Percentiles rank a stretch among this genome's conserved stretches.
Evolutionary conservation across 2,888 invertebrate species (phyloP).

Genomic region (Mamestra brassicae): DNA sequence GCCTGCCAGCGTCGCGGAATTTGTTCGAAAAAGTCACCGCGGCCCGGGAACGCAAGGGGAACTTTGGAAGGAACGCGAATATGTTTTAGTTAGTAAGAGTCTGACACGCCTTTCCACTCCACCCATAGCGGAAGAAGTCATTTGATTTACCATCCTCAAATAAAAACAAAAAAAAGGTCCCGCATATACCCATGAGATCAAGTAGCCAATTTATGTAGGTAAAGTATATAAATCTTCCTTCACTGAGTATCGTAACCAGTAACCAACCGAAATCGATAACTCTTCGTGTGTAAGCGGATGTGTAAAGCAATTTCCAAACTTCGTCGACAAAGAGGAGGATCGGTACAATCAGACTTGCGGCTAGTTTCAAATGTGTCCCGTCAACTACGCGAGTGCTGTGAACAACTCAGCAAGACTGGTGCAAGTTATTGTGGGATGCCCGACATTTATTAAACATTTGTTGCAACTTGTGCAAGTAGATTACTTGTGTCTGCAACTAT

Average conservation of each 20-base stretch:
- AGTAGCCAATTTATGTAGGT: background rate
- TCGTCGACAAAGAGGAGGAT: constrained; percentile 21
- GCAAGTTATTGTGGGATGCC: constrained; percentile 45
- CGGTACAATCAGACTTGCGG: constrained; percentile 49
- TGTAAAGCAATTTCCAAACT: constrained; percentile 42
- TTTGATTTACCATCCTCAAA: no score
- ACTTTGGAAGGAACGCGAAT: no score
- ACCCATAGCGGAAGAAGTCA: no score
- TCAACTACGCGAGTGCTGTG: constrained; percentile 39
- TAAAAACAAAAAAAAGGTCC: background rate
- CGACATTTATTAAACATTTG: constrained; percentile 53
- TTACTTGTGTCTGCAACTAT: constrained; percentile 20
- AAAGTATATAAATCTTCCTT: background rate
- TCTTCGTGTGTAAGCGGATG: background rate
- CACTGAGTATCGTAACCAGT: background rate
- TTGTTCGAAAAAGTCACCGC: no score
- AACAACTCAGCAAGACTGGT: constrained; percentile 38
- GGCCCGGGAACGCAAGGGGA: no score
- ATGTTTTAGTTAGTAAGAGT: no score
- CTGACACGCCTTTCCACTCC: no score
- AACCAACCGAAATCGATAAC: background rate
- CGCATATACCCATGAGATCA: background rate
- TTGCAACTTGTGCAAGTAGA: constrained; percentile 24
- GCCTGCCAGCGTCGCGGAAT: no score
- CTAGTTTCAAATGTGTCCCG: constrained; percentile 47